phyloP scores from a whole-genome alignment of 2,113 vertebrate genomes.

The Pantherophis guttatus region DNA sequence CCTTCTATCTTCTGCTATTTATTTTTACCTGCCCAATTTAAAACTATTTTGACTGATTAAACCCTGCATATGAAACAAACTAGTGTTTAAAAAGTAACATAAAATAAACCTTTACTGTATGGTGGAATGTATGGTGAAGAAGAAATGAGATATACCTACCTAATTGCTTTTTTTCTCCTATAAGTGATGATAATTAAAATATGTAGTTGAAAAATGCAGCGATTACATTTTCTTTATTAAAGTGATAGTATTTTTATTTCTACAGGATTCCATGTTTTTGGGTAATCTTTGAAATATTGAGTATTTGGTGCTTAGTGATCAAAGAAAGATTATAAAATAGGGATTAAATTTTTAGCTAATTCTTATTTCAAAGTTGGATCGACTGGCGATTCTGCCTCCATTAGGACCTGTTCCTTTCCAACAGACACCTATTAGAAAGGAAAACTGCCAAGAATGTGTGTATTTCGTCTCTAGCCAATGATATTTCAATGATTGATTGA shows the following conservation, averaged over 20 bases:
- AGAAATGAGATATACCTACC: not conserved
- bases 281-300: not conserved
- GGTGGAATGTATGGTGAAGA: not conserved
- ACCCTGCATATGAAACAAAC: not conserved
- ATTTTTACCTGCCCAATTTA: not conserved
- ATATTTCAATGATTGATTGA: not conserved
- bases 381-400: not conserved
- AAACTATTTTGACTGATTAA: not conserved
- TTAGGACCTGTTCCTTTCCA: not conserved
- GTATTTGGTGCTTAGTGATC: not conserved
- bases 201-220: not conserved
- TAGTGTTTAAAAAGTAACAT: not conserved
- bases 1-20: not conserved
- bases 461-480: not conserved
- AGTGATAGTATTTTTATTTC: not conserved
- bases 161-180: not conserved
- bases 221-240: not conserved
- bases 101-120: not conserved
- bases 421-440: not conserved
- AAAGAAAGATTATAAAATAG: not conserved
- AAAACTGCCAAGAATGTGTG: not conserved
- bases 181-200: not conserved
- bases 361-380: not conserved
- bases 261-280: not conserved
- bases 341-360: not conserved